Percentiles rank a stretch among this genome's conserved stretches.
These are phyloP conservation scores for Dromaius novaehollandiae DNA, from an alignment of 2,113 vertebrate species.

Conservation along the genomic window DNA sequence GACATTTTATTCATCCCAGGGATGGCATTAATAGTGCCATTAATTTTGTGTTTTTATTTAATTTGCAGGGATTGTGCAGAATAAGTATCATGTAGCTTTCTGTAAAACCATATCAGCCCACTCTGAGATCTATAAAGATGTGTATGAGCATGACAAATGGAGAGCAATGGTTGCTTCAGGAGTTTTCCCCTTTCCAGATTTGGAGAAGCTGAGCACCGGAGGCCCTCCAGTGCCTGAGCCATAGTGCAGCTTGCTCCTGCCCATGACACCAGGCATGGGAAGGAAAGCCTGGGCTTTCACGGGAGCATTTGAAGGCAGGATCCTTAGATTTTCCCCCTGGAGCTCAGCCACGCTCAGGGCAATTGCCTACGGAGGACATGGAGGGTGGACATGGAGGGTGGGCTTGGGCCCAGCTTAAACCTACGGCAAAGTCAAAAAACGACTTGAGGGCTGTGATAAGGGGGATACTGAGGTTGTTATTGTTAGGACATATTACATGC, in stretches of 20 bases:
- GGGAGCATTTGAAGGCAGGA: background rate
- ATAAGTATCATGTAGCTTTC: background rate
- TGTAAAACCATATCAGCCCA: background rate
- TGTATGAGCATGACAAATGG: background rate
- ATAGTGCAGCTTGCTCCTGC: background rate
- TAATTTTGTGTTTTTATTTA: constrained; percentile 15
- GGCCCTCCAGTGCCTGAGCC: fast-evolving
- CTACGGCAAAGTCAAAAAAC: background rate
- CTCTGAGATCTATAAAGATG: background rate
- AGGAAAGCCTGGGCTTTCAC: background rate
- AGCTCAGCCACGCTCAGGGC: background rate
- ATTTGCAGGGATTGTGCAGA: background rate
- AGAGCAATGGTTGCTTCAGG: background rate
- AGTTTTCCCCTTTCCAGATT: background rate
- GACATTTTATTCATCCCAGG: background rate
- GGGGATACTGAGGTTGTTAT: background rate
- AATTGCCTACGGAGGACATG: fast-evolving
- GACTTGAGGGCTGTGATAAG: background rate
- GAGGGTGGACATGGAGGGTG: fast-evolving
- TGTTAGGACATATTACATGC: background rate
- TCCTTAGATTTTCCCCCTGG: background rate
- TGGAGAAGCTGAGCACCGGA: background rate
- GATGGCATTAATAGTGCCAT: constrained; percentile 2
- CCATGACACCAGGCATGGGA: fast-evolving
- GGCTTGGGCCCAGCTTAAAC: background rate